A percentile compares a stretch with the other conserved stretches of the same genome.
These are phyloP conservation scores for Trissolcus brochymenae DNA, from an alignment of 2,888 invertebrate genomes.

Conservation along the genomic window DNA sequence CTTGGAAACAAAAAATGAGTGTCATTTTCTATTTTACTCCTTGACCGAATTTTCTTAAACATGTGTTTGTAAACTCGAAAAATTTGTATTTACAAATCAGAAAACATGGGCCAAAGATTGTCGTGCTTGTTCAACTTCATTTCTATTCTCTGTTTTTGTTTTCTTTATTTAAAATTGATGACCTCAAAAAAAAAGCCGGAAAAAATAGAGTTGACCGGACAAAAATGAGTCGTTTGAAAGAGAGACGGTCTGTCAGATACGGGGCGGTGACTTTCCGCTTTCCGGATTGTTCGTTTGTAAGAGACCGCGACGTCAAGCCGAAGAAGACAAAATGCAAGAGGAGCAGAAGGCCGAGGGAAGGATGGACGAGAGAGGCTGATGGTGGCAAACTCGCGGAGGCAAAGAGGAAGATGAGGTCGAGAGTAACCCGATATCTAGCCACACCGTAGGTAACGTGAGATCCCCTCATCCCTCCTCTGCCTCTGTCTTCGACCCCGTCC, in stretches of 20 bases:
- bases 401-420: slow-evolving; percentile 74
- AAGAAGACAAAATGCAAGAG: slow-evolving; percentile 43
- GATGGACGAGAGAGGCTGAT: slow-evolving; percentile 66
- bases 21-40: no score
- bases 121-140: background rate
- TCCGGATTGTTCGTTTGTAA: slow-evolving; percentile 51
- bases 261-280: slow-evolving; percentile 49
- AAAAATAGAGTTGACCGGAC: slow-evolving; percentile 8
- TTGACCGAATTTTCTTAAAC: no score
- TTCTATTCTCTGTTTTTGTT: background rate
- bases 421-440: slow-evolving; percentile 74
- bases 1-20: no score
- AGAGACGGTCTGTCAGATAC: slow-evolving; percentile 33
- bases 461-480: slow-evolving; percentile 66
- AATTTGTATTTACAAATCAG: no score
- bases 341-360: slow-evolving; percentile 52
- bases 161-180: background rate
- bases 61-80: background rate
- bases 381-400: slow-evolving; percentile 74
- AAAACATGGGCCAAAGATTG: no score
- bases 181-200: background rate
- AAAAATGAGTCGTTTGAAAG: slow-evolving; percentile 12
- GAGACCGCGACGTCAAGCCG: slow-evolving; percentile 21
- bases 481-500: slow-evolving; percentile 59
- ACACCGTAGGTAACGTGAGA: slow-evolving; percentile 75